Evolutionary conservation across 2,113 vertebrate genomes (phyloP).

Genomic region (Mus pahari): DNA sequence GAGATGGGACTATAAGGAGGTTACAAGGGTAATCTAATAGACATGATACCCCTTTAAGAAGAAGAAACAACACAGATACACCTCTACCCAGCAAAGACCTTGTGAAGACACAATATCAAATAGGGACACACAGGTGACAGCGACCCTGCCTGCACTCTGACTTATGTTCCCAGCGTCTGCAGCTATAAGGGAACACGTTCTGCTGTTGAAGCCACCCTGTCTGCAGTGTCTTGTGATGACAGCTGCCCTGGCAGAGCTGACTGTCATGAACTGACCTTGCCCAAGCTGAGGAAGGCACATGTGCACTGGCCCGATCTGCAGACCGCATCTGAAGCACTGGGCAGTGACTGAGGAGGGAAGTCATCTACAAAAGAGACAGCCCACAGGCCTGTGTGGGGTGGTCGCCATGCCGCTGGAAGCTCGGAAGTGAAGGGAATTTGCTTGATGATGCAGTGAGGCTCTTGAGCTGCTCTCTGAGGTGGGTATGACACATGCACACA

Average conservation of each 20-base stretch:
- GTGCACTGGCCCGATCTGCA: background rate
- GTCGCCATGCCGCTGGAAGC: background rate
- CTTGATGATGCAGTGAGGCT: background rate
- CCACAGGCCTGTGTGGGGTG: accelerated
- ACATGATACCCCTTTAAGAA: background rate
- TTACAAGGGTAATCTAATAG: too few species aligned
- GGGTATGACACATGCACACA: background rate
- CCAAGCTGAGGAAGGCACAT: background rate
- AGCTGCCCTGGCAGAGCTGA: background rate
- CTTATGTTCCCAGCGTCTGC: background rate
- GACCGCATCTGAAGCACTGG: background rate
- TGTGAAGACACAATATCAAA: background rate
- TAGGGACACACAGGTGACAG: background rate
- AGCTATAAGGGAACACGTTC: background rate
- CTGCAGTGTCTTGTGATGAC: background rate
- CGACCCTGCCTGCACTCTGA: background rate
- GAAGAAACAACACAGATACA: background rate
- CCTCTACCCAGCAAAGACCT: background rate
- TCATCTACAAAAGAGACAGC: background rate
- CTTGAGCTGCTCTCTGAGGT: background rate
- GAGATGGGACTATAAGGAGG: background rate
- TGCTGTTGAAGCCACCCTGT: background rate
- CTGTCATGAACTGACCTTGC: background rate
- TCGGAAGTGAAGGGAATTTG: background rate
- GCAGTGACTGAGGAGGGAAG: background rate